Evolutionary conservation across 1,140 invertebrate genomes (phyloP).

Genomic region (Drosophila burlai): DNA sequence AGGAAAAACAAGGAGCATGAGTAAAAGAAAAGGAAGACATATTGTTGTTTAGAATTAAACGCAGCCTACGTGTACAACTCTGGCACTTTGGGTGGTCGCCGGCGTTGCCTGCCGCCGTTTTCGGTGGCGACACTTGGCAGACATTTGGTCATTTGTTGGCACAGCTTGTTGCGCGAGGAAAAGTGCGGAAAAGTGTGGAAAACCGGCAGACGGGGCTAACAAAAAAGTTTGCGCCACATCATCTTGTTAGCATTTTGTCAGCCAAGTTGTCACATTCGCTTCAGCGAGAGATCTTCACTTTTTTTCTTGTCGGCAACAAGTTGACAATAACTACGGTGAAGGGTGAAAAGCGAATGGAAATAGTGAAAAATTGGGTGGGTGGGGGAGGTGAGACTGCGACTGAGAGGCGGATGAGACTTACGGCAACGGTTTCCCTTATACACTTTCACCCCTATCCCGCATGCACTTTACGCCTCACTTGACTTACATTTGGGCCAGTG

Average conservation of each 20-base stretch:
- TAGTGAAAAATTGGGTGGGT: neutral
- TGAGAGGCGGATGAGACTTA: constrained; percentile 17
- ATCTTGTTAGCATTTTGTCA: constrained; percentile 83
- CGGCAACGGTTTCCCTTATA: constrained; percentile 35
- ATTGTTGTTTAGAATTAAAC: constrained; percentile 38
- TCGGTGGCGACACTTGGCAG: constrained; percentile 66
- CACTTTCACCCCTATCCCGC: constrained; percentile 38
- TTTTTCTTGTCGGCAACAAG: constrained; percentile 59
- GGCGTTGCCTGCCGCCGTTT: constrained; percentile 3
- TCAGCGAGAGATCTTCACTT: constrained; percentile 30
- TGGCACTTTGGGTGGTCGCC: constrained; percentile 64
- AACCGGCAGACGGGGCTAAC: constrained; percentile 39
- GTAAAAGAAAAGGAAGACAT: constrained; percentile 14
- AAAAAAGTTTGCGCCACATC: constrained; percentile 66
- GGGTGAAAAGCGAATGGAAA: constrained; percentile 1
- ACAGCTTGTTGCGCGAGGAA: constrained; percentile 63
- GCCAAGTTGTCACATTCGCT: constrained; percentile 79
- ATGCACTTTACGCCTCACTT: constrained; percentile 78
- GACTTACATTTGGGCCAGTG: constrained; percentile 72
- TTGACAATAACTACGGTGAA: constrained; percentile 48
- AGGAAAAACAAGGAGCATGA: constrained; percentile 4
- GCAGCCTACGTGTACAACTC: constrained; percentile 28
- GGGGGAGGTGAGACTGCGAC: neutral
- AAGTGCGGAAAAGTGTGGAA: constrained; percentile 39
- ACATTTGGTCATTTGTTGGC: constrained; percentile 81